Percentiles rank a stretch among this genome's conserved stretches.
Conservation (phyloP, 2,797 vertebrate genomes). For the Melanotaenia pygmaea region DNA sequence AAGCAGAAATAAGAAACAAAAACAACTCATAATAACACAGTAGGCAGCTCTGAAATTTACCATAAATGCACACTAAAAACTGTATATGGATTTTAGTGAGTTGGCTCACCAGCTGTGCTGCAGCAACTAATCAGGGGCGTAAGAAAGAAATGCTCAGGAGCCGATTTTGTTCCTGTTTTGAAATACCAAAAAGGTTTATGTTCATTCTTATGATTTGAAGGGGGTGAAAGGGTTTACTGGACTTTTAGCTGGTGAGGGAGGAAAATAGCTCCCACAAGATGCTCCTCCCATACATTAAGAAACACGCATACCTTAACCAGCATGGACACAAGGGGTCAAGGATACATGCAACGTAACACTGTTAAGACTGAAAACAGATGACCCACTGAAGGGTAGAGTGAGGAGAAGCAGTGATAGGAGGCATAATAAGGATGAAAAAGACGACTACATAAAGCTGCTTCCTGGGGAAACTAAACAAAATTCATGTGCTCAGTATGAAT, state of each 20-base stretch:
- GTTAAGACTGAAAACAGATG: slow-evolving; percentile 20
- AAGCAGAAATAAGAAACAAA: background rate
- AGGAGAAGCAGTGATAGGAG: background rate
- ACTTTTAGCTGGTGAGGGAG: background rate
- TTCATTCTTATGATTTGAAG: background rate
- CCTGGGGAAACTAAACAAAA: slow-evolving; percentile 21
- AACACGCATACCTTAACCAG: background rate
- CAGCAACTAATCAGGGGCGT: slow-evolving; percentile 18
- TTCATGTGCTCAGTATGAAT: background rate
- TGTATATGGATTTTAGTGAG: background rate
- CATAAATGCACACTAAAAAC: background rate
- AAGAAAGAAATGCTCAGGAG: slow-evolving; percentile 48
- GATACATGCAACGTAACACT: background rate
- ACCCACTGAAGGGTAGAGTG: slow-evolving; percentile 14
- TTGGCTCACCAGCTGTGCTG: slow-evolving; percentile 14
- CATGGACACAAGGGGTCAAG: background rate
- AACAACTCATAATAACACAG: background rate
- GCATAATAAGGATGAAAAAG: background rate
- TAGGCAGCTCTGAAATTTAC: background rate
- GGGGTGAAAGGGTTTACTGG: slow-evolving; percentile 36
- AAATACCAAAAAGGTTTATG: slow-evolving; percentile 49
- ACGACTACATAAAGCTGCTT: slow-evolving; percentile 16
- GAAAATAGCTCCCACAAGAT: slow-evolving; percentile 10
- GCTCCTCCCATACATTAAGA: background rate
- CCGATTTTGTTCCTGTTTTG: slow-evolving; percentile 45